A percentile compares a stretch with the other conserved stretches of the same genome.
phyloP scores from a whole-genome alignment of 2,888 invertebrate species.

The Metellina segmentata region DNA sequence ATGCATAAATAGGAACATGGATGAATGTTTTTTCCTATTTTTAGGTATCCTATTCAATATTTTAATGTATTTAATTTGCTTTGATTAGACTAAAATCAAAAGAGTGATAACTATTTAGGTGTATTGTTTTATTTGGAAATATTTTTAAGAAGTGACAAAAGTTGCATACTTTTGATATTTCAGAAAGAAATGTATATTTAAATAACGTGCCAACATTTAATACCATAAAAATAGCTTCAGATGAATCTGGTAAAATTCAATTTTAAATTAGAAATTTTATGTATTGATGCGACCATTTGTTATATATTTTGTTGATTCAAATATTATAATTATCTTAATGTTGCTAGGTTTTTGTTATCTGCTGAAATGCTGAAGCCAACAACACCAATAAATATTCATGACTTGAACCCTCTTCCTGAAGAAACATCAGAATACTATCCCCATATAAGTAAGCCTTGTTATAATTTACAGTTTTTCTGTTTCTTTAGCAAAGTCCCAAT shows the following conservation, averaged over 20 bases:
- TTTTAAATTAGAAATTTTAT: background rate
- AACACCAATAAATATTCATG: constrained; percentile 85
- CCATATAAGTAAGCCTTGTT: constrained; percentile 83
- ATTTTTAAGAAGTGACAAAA: too few relatives aligned
- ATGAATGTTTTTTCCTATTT: too few relatives aligned
- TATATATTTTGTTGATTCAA: background rate
- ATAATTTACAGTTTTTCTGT: background rate
- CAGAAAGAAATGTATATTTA: too few relatives aligned
- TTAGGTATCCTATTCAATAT: too few relatives aligned
- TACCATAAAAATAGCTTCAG: background rate
- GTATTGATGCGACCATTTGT: background rate
- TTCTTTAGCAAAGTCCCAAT: background rate
- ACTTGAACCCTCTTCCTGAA: constrained; percentile 82
- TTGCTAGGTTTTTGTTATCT: constrained; percentile 88
- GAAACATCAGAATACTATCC: constrained; percentile 89
- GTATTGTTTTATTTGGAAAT: too few relatives aligned
- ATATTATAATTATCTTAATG: background rate
- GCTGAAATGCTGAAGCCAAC: constrained; percentile 94
- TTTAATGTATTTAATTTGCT: too few relatives aligned
- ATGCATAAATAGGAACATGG: too few relatives aligned
- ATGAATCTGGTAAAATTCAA: background rate
- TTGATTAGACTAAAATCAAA: too few relatives aligned
- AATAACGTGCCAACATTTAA: too few relatives aligned
- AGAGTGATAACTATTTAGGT: too few relatives aligned
- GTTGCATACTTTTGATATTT: too few relatives aligned